A percentile compares a stretch with the other conserved stretches of the same genome.
Evolutionary conservation across 2,113 vertebrate genomes (phyloP).

Genomic region (Theristicus caerulescens): DNA sequence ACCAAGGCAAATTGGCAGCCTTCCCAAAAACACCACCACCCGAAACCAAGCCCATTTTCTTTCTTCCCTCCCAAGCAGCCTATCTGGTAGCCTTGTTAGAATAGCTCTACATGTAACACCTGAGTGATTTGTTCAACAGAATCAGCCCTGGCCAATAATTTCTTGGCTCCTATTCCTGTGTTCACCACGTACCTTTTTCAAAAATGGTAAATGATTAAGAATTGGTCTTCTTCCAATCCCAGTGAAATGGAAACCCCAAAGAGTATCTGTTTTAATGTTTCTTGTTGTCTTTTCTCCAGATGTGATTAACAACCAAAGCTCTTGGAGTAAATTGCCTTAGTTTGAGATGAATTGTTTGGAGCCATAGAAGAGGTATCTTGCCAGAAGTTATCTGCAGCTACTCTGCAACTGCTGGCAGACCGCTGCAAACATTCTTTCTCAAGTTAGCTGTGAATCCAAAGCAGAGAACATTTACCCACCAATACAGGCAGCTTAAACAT

Average conservation of each 20-base stretch:
- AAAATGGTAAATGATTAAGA: background rate
- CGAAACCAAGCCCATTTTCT: background rate
- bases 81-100: background rate
- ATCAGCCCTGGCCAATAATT: background rate
- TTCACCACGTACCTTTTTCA: background rate
- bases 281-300: background rate
- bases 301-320: background rate
- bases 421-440: background rate
- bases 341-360: background rate
- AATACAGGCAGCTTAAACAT: background rate
- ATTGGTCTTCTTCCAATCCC: background rate
- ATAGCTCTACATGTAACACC: background rate
- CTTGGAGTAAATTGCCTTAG: background rate
- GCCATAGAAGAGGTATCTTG: background rate
- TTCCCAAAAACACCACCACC: background rate
- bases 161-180: background rate
- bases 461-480: background rate
- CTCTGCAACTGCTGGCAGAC: background rate
- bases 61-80: background rate
- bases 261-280: background rate
- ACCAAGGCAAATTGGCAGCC: background rate
- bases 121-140: background rate
- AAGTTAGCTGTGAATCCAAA: background rate
- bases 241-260: background rate
- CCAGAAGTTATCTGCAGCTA: background rate